A percentile compares a stretch with the other conserved stretches of the same genome.
phyloP scores from a whole-genome alignment of 2,888 invertebrate species.

The Lasioglossum pauxillum region DNA sequence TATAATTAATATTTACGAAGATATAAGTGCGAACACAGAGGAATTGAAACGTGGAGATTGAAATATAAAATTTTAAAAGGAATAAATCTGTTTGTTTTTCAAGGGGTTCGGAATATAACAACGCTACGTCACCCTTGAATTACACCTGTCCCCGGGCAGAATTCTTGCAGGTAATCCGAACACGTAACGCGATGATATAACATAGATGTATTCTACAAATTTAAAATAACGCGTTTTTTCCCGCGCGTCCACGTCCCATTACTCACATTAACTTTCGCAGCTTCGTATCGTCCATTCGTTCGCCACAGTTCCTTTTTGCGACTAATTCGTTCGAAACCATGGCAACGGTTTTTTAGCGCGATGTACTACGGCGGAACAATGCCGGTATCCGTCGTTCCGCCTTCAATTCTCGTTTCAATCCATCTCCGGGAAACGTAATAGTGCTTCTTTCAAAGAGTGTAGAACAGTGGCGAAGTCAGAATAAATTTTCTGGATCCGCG shows the following conservation, averaged over 20 bases:
- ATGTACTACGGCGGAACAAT: neutral
- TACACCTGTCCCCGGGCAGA: neutral
- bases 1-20: neutral
- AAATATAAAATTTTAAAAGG: neutral
- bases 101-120: neutral
- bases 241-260: neutral
- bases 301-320: neutral
- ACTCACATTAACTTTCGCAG: neutral
- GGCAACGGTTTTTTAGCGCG: neutral
- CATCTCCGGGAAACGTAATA: neutral
- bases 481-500: conserved; percentile 8
- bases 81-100: neutral
- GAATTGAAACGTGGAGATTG: neutral
- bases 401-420: conserved; percentile 6
- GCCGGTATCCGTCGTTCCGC: neutral
- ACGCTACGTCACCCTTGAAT: neutral
- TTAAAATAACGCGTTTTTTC: conserved; percentile 10
- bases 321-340: neutral
- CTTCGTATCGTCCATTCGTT: neutral
- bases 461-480: conserved; percentile 4
- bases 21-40: neutral
- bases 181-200: neutral
- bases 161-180: neutral
- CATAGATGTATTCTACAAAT: neutral
- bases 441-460: neutral